Base-by-base conservation (phyloP, 2,797 vertebrate genomes). In the Enoplosus armatus region DNA sequence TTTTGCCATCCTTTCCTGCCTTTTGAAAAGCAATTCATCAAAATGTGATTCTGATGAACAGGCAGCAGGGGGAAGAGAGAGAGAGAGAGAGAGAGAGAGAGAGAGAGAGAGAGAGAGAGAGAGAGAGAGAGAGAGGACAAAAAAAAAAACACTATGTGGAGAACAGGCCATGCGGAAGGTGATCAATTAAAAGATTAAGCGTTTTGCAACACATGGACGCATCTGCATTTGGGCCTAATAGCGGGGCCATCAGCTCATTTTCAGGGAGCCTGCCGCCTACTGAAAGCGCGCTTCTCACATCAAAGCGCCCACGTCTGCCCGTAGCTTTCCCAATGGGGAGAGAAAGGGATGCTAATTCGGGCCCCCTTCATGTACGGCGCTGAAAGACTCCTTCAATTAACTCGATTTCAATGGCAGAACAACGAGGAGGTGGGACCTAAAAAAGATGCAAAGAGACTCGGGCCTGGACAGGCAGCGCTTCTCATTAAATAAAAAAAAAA, bases 131-230 rank as follows among this genome's bases (percentile, higher is more conserved):
- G n/a, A n/a, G n/a, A n/a, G n/a, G n/a, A n/a, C n/a, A n/a, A n/a
- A n/a, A n/a, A n/a, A n/a, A n/a, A n/a, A n/a, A n/a, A n/a, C n/a
- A n/a, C n/a, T n/a, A 26, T 16, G 47, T 62, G 86, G 89, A 91
- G 93, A 95, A 90, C 76, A 94, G 95, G 85, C 75, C 91, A 95
- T 89, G 93, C 92, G 94, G 96, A 97, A 98, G 97, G 97, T 96
- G 96, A 97, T 96, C 98, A 98, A 97, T 99, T 99, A 99, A 98
- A 97, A 98, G 97, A 98, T 99, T 99, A 99, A 98, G 97, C 93
- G 96, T 97, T 98, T 98, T 97, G 96, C 94, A 95, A 94, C 96
- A 96, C 97, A 96, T 92, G 96, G 95, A 92, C 85, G 84, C 95
- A 96, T 97, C 95, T 98, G 96, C 96, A 97, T 97, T 97, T 95